phyloP scores from a whole-genome alignment of 1,140 invertebrate species.

The Rhopalosiphum padi region DNA sequence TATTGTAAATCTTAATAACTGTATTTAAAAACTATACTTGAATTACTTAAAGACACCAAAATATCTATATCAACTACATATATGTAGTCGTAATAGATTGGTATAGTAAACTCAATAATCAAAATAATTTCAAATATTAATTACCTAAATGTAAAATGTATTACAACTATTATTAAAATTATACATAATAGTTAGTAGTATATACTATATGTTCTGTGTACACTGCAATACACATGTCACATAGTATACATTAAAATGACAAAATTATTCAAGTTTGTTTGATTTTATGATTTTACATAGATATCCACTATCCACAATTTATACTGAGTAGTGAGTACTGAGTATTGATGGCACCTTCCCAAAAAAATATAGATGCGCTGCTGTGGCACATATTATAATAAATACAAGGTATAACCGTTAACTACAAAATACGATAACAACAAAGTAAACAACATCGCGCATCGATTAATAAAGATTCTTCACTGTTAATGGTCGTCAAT shows the following conservation, averaged over 20 bases:
- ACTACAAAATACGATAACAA: not conserved
- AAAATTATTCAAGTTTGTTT: not conserved
- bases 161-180: not conserved
- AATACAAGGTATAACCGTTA: not conserved
- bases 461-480: not conserved
- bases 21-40: not conserved
- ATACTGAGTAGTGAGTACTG: too few relatives aligned
- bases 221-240: too few relatives aligned
- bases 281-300: not conserved
- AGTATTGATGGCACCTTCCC: not conserved
- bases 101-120: not conserved
- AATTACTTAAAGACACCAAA: fast-evolving
- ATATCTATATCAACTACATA: not conserved
- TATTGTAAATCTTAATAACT: not conserved
- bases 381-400: not conserved
- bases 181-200: not conserved
- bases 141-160: not conserved
- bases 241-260: not conserved
- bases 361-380: not conserved
- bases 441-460: not conserved
- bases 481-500: too few relatives aligned
- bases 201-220: too few relatives aligned
- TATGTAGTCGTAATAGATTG: not conserved
- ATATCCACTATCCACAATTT: too few relatives aligned
- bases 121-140: not conserved